phyloP scores from a whole-genome alignment of 2,888 invertebrate genomes.

The Candidula unifasciata region DNA sequence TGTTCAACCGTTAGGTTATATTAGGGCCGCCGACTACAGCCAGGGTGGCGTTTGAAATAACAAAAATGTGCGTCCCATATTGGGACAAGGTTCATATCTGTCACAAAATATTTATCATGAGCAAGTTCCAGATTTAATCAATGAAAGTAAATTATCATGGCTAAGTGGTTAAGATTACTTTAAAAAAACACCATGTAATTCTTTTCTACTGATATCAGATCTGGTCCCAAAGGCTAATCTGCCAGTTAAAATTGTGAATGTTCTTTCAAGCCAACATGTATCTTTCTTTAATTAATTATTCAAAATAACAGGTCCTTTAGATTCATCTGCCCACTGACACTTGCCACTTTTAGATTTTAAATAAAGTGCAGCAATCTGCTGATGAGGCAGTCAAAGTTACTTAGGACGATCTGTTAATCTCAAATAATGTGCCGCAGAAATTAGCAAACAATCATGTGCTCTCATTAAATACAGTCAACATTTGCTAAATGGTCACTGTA shows the following conservation, averaged over 20 bases:
- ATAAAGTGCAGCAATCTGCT: background rate
- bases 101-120: conserved; percentile 1
- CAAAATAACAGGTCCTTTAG: background rate
- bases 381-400: background rate
- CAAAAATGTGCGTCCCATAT: too few relatives aligned
- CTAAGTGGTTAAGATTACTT: background rate
- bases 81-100: too few relatives aligned
- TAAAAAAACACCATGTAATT: background rate
- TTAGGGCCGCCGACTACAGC: too few relatives aligned
- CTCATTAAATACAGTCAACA: too few relatives aligned
- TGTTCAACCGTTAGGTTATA: too few relatives aligned
- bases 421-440: too few relatives aligned
- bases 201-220: background rate
- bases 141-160: background rate
- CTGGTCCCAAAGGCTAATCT: conserved; percentile 30
- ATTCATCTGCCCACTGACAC: background rate
- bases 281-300: too few relatives aligned
- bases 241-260: conserved; percentile 5
- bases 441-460: too few relatives aligned
- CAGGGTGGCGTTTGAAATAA: too few relatives aligned
- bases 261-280: conserved; percentile 4
- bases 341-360: conserved; percentile 8
- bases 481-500: too few relatives aligned
- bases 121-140: background rate
- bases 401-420: background rate